Percentiles rank a stretch among this genome's conserved stretches.
Evolutionary conservation across 2,797 vertebrate genomes (phyloP).

Genomic region (Typhlichthys subterraneus): DNA sequence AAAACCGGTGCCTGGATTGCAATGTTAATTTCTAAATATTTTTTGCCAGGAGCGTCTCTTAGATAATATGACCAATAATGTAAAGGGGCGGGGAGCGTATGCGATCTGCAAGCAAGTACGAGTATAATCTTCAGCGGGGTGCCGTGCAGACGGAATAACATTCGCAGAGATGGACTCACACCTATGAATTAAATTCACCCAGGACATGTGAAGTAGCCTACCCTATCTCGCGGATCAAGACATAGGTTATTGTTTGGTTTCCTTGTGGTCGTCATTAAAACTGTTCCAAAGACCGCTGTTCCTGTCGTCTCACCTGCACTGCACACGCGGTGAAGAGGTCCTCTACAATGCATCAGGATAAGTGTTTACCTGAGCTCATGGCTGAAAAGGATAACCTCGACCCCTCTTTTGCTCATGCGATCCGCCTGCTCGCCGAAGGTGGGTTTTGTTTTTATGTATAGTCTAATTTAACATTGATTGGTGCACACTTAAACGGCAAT

Average conservation of each 20-base stretch:
- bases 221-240: conserved; percentile 31
- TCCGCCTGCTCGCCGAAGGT: conserved; percentile 91
- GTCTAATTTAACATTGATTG: neutral
- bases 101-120: conserved; percentile 61
- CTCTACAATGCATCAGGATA: conserved; percentile 88
- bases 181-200: conserved; percentile 62
- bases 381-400: conserved; percentile 93
- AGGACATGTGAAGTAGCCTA: conserved; percentile 29
- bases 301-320: conserved; percentile 72
- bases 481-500: too few species aligned
- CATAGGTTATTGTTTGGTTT: conserved; percentile 24
- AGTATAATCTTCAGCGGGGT: conserved; percentile 59
- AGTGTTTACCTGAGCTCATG: conserved; percentile 93
- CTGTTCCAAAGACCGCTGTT: conserved; percentile 35
- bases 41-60: conserved; percentile 56
- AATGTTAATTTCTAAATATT: conserved; percentile 38
- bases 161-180: conserved; percentile 70
- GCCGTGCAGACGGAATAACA: conserved; percentile 57
- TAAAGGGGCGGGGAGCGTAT: conserved; percentile 70
- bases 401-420: conserved; percentile 90
- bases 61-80: conserved; percentile 69
- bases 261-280: conserved; percentile 24
- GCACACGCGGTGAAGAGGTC: conserved; percentile 67
- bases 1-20: conserved; percentile 19
- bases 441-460: conserved; percentile 9